Evolutionary conservation across 2,888 invertebrate genomes (phyloP).

Genomic region (Acanthoscelides obtectus): DNA sequence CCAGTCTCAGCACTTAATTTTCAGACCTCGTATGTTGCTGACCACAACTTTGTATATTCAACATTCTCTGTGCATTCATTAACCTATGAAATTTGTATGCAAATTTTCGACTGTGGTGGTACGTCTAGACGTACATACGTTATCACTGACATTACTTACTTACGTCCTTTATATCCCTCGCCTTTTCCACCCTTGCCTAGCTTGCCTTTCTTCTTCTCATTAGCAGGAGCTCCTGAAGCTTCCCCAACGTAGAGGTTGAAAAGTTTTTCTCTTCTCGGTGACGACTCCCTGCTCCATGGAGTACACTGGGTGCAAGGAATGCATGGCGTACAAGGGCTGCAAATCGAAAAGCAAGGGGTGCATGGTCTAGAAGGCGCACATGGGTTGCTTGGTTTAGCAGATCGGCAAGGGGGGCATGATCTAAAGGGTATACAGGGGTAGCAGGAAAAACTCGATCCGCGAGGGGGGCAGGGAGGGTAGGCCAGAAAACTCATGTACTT

Average conservation of each 20-base stretch:
- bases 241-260: neutral
- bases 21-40: too few species aligned
- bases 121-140: too few species aligned
- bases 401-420: neutral
- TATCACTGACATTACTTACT: too few species aligned
- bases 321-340: neutral
- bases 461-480: neutral
- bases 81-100: too few species aligned
- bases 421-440: neutral
- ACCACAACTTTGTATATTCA: too few species aligned
- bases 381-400: too few species aligned
- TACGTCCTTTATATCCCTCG: neutral
- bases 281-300: slow-evolving; percentile 3
- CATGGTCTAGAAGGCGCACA: neutral
- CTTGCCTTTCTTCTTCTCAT: neutral
- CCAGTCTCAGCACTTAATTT: too few species aligned
- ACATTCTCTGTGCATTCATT: too few species aligned
- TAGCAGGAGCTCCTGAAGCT: neutral
- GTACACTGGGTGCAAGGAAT: slow-evolving; percentile 1
- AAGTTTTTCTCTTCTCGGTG: neutral
- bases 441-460: neutral
- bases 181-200: neutral
- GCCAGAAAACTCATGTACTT: neutral
- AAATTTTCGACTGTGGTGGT: too few species aligned
- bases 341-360: neutral